phyloP scores from a whole-genome alignment of 2,113 vertebrate species.

The Alethe castanea region DNA sequence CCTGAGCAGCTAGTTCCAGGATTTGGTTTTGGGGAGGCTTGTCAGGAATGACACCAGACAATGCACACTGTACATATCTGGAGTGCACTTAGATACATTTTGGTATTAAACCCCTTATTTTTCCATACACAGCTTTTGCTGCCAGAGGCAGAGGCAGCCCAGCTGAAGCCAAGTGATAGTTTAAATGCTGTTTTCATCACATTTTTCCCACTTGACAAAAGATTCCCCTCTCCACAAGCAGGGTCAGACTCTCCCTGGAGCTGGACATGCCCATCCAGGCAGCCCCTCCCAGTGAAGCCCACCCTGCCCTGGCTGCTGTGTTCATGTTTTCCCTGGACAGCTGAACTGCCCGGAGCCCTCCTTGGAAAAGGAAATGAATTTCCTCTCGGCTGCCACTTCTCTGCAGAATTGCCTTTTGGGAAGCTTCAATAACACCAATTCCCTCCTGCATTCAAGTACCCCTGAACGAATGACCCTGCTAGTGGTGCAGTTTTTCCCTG shows the following conservation, averaged over 20 bases:
- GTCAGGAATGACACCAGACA: not conserved
- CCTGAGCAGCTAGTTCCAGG: not conserved
- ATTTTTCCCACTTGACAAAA: not conserved
- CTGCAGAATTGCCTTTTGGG: conserved; percentile 54
- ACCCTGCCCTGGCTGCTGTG: not conserved
- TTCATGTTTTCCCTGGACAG: not conserved
- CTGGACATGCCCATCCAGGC: not conserved
- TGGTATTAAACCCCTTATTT: not conserved
- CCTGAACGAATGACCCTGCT: conserved; percentile 74
- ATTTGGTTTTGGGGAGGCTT: not conserved
- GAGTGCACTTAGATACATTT: not conserved
- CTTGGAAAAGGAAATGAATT: conserved; percentile 14
- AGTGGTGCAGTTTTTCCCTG: conserved; percentile 72
- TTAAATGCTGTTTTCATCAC: not conserved
- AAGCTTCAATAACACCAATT: conserved; percentile 39
- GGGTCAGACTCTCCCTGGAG: not conserved
- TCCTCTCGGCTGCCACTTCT: not conserved
- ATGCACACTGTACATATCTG: not conserved
- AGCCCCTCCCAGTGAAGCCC: not conserved
- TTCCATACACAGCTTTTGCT: not conserved
- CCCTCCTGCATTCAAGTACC: conserved; percentile 49
- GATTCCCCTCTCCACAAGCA: not conserved
- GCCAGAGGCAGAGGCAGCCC: not conserved
- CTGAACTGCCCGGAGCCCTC: not conserved
- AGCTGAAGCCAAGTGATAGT: not conserved